Evolutionary conservation across 2,797 vertebrate species (phyloP).

Genomic region (Halcyon chelicuti): DNA sequence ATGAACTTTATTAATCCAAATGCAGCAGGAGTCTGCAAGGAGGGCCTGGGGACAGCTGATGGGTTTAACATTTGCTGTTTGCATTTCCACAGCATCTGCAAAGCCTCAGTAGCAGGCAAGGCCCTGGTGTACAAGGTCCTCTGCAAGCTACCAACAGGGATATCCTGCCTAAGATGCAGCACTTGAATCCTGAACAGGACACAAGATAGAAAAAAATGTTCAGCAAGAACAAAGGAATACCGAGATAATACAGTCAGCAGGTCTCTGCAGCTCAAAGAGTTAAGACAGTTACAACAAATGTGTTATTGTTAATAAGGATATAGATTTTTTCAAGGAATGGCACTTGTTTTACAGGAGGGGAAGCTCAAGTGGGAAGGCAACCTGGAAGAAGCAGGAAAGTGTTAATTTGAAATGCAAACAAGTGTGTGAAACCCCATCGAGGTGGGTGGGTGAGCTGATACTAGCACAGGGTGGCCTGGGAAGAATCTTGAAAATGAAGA

Average conservation of each 20-base stretch:
- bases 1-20: not conserved
- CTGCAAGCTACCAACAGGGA: not conserved
- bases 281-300: not conserved
- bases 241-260: not conserved
- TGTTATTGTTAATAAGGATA: not conserved
- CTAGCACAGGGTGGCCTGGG: not conserved
- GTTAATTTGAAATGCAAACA: not conserved
- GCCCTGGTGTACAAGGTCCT: not conserved
- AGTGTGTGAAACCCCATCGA: not conserved
- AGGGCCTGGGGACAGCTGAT: not conserved
- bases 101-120: not conserved
- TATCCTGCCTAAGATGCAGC: not conserved
- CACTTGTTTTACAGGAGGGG: not conserved
- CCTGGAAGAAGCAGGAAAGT: not conserved
- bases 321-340: not conserved
- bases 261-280: not conserved
- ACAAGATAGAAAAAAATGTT: not conserved
- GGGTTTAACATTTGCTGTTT: not conserved
- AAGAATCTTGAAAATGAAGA: constrained; percentile 18
- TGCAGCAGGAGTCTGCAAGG: fast-evolving
- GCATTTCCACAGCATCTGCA: not conserved
- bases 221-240: not conserved
- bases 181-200: not conserved
- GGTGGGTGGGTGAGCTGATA: not conserved
- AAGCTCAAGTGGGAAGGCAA: not conserved